Evolutionary conservation across 2,888 invertebrate species (phyloP).

Genomic region (Loripinus fragilis): DNA sequence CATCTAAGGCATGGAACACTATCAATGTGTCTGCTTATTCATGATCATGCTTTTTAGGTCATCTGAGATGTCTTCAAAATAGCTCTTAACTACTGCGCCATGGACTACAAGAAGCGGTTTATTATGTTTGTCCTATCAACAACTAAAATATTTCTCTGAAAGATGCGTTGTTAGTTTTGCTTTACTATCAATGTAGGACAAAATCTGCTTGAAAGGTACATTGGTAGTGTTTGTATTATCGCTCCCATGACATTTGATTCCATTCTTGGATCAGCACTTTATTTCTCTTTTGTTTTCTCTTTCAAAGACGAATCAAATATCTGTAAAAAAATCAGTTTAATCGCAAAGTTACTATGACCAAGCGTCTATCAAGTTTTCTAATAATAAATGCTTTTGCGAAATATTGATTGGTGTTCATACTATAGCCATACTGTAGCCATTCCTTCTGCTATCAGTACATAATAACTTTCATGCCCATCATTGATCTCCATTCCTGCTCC

Average conservation of each 20-base stretch:
- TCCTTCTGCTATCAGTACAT: background rate
- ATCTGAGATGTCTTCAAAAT: background rate
- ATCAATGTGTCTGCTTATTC: slow-evolving; percentile 15
- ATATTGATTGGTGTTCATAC: background rate
- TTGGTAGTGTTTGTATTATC: slow-evolving; percentile 15
- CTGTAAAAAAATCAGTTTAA: slow-evolving; percentile 5
- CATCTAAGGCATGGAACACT: slow-evolving; percentile 8
- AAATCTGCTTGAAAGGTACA: slow-evolving; percentile 3
- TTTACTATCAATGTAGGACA: slow-evolving; percentile 9
- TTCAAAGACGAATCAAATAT: slow-evolving; percentile 1
- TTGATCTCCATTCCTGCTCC: background rate
- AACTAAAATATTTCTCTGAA: background rate
- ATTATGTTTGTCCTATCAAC: background rate
- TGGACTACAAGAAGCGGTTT: background rate
- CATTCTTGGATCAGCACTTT: background rate
- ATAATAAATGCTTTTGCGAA: slow-evolving; percentile 9
- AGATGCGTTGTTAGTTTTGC: slow-evolving; percentile 3
- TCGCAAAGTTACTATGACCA: background rate
- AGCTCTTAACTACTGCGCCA: background rate
- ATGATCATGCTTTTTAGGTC: background rate
- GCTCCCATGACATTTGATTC: background rate
- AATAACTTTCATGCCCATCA: background rate
- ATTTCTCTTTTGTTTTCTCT: slow-evolving; percentile 4
- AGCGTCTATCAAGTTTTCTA: background rate
- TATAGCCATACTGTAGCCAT: background rate